Conservation (phyloP, 2,888 invertebrate genomes). For the Cepaea hortensis region DNA sequence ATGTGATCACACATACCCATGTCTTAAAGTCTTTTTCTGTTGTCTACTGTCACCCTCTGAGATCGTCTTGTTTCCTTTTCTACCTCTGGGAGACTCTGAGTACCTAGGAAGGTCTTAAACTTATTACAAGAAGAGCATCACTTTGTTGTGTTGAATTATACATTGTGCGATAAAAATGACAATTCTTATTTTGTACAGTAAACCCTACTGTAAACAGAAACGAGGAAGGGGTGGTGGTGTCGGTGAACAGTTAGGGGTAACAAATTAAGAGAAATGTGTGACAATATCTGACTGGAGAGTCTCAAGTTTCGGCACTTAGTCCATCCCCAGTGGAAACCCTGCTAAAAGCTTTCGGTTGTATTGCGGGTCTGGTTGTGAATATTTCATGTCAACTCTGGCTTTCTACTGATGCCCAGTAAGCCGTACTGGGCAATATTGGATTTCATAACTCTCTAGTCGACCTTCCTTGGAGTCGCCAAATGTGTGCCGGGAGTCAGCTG, state of each 20-base stretch:
- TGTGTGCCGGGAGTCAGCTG: not conserved
- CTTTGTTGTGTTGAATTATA: too few relatives aligned
- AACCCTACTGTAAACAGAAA: too few relatives aligned
- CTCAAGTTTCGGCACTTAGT: constrained; percentile 4
- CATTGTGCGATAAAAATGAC: too few relatives aligned
- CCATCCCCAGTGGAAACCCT: not conserved
- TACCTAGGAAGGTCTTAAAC: too few relatives aligned
- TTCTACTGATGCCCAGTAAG: constrained; percentile 3
- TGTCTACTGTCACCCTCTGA: too few relatives aligned
- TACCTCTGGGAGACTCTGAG: too few relatives aligned
- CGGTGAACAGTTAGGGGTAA: not conserved
- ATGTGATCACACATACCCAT: too few relatives aligned
- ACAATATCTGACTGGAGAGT: not conserved
- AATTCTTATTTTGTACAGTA: too few relatives aligned
- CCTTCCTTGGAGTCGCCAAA: not conserved
- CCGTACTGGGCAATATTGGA: not conserved
- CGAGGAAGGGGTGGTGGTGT: too few relatives aligned
- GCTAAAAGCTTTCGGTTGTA: constrained; percentile 21
- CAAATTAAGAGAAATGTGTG: not conserved
- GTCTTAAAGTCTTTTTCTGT: too few relatives aligned
- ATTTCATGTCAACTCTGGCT: constrained; percentile 10
- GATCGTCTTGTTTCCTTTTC: too few relatives aligned
- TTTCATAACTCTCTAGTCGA: constrained; percentile 16
- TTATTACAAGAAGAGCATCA: too few relatives aligned
- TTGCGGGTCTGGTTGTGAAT: constrained; percentile 21